phyloP scores from a whole-genome alignment of 2,888 invertebrate genomes.

The Caenorhabditis zanzibari region DNA sequence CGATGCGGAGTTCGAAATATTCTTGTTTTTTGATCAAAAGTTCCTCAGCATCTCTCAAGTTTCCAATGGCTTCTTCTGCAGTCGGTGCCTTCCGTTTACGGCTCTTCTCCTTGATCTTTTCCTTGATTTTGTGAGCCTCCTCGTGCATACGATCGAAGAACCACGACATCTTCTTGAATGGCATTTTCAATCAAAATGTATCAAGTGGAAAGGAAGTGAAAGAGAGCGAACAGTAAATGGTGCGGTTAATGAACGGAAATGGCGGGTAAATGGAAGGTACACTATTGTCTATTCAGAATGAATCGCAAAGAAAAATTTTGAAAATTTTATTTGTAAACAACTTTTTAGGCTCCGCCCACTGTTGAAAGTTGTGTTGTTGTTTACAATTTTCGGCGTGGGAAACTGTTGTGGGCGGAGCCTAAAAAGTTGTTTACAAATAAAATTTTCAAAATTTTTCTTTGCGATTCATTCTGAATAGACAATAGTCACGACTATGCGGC shows the following conservation, averaged over 20 bases:
- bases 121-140: conserved; percentile 66
- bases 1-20: conserved; percentile 71
- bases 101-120: conserved; percentile 68
- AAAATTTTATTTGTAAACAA: no score
- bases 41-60: conserved; percentile 73
- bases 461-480: no score
- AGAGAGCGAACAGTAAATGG: conserved; percentile 1
- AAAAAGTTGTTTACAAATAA: no score
- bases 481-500: no score
- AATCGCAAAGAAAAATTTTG: no score
- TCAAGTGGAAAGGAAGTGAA: no score
- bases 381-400: no score
- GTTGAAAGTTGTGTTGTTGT: no score
- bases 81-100: conserved; percentile 69
- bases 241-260: conserved; percentile 5
- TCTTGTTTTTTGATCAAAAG: conserved; percentile 73
- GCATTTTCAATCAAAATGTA: conserved; percentile 22
- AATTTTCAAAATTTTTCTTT: no score
- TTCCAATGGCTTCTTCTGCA: conserved; percentile 72
- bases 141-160: conserved; percentile 66
- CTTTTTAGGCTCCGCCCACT: no score
- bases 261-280: conserved; percentile 21
- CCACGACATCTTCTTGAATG: conserved; percentile 61
- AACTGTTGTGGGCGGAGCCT: no score
- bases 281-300: no score